Evolutionary conservation across 1,140 invertebrate species (phyloP).

Genomic region (Melanaphis sacchari): DNA sequence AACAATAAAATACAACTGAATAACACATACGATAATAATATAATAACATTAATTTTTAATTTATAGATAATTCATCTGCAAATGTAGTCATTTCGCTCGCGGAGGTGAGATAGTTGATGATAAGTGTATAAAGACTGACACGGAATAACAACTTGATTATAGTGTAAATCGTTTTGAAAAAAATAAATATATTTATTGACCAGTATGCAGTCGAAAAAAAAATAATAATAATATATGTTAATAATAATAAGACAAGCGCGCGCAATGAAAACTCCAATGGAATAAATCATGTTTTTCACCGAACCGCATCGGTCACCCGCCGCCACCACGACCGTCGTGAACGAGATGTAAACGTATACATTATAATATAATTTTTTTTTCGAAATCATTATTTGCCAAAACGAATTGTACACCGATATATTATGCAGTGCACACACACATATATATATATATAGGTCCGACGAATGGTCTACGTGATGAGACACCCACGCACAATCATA

Average conservation of each 20-base stretch:
- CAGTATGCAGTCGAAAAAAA: not conserved
- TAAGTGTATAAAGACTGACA: slow-evolving; percentile 22
- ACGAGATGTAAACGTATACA: not conserved
- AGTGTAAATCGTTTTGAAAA: slow-evolving; percentile 9
- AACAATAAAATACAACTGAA: slow-evolving; percentile 31
- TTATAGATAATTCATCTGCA: not conserved
- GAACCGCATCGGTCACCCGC: not conserved
- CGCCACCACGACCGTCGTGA: not conserved
- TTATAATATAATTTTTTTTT: not conserved
- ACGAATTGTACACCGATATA: not conserved
- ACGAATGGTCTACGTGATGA: slow-evolving; percentile 10
- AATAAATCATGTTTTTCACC: slow-evolving; percentile 26
- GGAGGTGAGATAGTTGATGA: slow-evolving; percentile 27
- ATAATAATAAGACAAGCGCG: slow-evolving; percentile 22
- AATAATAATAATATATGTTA: not conserved
- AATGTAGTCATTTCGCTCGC: slow-evolving; percentile 17
- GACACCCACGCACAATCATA: not conserved
- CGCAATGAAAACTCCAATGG: not conserved
- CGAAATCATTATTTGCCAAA: slow-evolving; percentile 32
- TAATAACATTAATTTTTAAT: slow-evolving; percentile 14
- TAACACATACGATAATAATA: not conserved
- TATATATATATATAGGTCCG: not conserved
- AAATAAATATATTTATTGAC: not conserved
- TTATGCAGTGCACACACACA: not conserved
- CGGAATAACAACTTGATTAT: slow-evolving; percentile 40